A percentile compares a stretch with the other conserved stretches of the same genome.
These are phyloP conservation scores for Lagocephalus sceleratus DNA, from an alignment of 2,797 vertebrate genomes.

Conservation along the genomic window DNA sequence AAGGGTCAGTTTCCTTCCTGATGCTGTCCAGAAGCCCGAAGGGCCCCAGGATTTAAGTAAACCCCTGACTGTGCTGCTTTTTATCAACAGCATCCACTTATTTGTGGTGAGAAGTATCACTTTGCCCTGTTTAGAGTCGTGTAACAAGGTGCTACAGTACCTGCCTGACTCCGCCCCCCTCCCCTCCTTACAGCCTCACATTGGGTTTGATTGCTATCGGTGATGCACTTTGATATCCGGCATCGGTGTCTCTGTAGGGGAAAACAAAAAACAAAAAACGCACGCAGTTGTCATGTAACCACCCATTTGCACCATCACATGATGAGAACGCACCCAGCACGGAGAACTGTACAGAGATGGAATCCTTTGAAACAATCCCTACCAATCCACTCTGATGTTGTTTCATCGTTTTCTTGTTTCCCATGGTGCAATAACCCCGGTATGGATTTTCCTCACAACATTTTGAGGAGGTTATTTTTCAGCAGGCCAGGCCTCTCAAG, in stretches of 20 bases:
- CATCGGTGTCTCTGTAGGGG: conserved; percentile 23
- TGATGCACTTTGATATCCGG: conserved; percentile 28
- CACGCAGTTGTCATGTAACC: too few relatives aligned
- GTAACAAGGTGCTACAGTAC: conserved; percentile 44
- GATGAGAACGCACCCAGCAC: conserved; percentile 13
- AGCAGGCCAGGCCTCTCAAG: conserved; percentile 49
- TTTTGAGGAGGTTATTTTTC: conserved; percentile 63
- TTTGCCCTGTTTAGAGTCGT: conserved; percentile 17
- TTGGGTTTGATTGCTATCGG: conserved; percentile 34
- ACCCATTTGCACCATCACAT: background rate
- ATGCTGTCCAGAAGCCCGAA: conserved; percentile 62
- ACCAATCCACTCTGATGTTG: conserved; percentile 26
- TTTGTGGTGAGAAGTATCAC: background rate
- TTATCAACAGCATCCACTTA: conserved; percentile 29
- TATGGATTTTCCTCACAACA: conserved; percentile 56
- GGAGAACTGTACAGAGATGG: conserved; percentile 21
- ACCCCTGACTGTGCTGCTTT: conserved; percentile 39
- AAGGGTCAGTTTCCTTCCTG: conserved; percentile 66
- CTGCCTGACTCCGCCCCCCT: conserved; percentile 27
- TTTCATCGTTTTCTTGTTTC: conserved; percentile 15
- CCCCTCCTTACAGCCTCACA: conserved; percentile 3
- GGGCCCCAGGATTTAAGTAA: conserved; percentile 47
- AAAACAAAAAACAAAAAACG: conserved; percentile 33
- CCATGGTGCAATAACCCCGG: conserved; percentile 7
- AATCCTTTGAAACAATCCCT: conserved; percentile 12